Evolutionary conservation across 1,140 invertebrate species (phyloP).

Genomic region (Brachionus manjavacas): DNA sequence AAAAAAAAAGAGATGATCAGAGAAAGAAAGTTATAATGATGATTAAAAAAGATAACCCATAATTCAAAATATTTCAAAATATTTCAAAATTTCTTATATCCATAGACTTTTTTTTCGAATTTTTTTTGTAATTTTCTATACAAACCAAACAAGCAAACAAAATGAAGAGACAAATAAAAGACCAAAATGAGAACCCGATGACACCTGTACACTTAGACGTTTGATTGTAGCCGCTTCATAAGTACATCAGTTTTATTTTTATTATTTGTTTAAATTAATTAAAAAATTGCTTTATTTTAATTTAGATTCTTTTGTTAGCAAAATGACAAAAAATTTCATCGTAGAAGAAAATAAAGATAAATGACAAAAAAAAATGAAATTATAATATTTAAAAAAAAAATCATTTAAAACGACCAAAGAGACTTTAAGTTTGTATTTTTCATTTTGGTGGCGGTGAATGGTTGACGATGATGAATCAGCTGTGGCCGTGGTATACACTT

Average conservation of each 20-base stretch:
- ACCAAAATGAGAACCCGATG: not conserved
- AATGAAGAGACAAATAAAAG: not conserved
- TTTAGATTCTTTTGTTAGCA: constrained; percentile 4
- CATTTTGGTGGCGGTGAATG: not conserved
- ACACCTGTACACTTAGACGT: not conserved
- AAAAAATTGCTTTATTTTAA: constrained; percentile 5
- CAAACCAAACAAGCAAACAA: not conserved
- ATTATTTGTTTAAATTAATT: not conserved
- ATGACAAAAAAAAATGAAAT: not conserved
- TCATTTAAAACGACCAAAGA: not conserved
- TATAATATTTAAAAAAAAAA: not conserved
- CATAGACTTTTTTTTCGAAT: not conserved
- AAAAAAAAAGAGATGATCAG: not conserved
- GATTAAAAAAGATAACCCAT: not conserved
- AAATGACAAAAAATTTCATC: not conserved
- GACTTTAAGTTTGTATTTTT: not conserved
- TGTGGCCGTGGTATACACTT: not conserved
- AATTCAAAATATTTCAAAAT: not conserved
- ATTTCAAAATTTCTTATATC: not conserved
- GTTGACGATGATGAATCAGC: not conserved
- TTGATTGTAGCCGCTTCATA: not conserved
- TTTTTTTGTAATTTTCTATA: not conserved
- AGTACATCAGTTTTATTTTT: not conserved
- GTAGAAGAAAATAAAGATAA: not conserved
- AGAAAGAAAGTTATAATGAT: not conserved